These are phyloP conservation scores for Whitmania pigra DNA, from an alignment of 1,140 invertebrate genomes.

Conservation along the genomic window DNA sequence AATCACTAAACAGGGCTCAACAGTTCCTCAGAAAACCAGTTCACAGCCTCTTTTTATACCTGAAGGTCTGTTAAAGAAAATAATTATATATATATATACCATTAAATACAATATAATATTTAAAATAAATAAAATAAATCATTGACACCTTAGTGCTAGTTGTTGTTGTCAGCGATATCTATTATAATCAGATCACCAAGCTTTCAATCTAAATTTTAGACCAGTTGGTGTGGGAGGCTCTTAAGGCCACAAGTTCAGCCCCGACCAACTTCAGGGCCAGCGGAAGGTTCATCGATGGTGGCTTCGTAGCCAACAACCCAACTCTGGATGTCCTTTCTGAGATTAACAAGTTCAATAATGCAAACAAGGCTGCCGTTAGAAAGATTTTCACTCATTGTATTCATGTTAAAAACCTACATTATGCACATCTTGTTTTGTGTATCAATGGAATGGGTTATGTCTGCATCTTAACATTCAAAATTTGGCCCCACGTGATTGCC, in stretches of 20 bases:
- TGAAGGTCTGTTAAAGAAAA: conserved; percentile 24
- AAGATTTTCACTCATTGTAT: no score
- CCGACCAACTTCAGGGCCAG: conserved; percentile 81
- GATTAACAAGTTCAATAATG: conserved; percentile 74
- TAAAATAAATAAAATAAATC: no score
- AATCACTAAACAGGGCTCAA: conserved; percentile 32
- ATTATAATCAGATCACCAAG: no score
- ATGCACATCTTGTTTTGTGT: no score
- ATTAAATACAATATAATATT: no score
- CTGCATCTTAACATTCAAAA: no score
- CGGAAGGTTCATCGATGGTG: conserved; percentile 76
- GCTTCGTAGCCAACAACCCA: conserved; percentile 90
- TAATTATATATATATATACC: no score
- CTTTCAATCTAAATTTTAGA: conserved; percentile 40
- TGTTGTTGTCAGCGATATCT: no score
- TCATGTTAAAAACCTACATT: no score
- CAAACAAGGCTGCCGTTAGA: conserved; percentile 24
- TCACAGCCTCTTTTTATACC: conserved; percentile 27
- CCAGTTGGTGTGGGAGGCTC: conserved; percentile 74
- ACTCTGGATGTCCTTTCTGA: conserved; percentile 85
- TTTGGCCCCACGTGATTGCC: no score
- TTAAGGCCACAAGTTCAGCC: conserved; percentile 76
- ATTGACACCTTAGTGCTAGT: no score
- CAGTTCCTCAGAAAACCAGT: conserved; percentile 30
- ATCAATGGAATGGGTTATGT: no score